Evolutionary conservation across 2,888 invertebrate genomes (phyloP), one percentile per base, ranked within the genome.

Genomic region (Microctonus hyperodae): DNA sequence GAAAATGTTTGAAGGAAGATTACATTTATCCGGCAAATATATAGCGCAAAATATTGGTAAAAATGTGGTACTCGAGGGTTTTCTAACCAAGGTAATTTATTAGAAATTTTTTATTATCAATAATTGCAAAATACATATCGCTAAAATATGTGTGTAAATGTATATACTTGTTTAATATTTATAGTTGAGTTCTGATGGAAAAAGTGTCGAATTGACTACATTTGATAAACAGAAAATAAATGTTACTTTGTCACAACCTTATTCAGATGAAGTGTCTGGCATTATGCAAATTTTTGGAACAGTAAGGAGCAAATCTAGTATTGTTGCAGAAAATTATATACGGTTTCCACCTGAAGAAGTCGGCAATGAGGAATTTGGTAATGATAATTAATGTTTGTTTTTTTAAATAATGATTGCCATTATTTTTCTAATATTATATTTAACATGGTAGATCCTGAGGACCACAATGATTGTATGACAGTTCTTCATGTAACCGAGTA

Each of bases 221-320:
- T 74, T 76, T 0, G 83, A 83, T 16, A 71, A 78, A 44, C 69
- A 76, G n/a, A 71, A 70, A 58, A 70, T 83, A 16, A 83, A 82
- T 63, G 74, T 81, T 22, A 74, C 76, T 3, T 64, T 83, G 5
- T 71, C 74, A 20, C 72, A 77, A 37, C 77, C 78, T n/a, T 67
- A 79, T 4, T 74, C 77, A 48, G 74, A 69, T 0, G 72, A 75
- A 37, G 57, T 67, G 0, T 76, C 77, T 63, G 81, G 79, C 37
- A 75, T 75, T 3, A 65, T 81, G 25, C 83, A 83, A 76, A 69
- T 81, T 9, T 74, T 73, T 51, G 83, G 83, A 9, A 76, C 68
- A 0, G 70, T 76, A 0, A 73, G 78, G 48, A 81, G 82, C 0
- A 81, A 77, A 65, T 72, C 78, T 22, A 82, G 82, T 0, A 69